Evolutionary conservation across 2,888 invertebrate species (phyloP), one percentile per base, ranked within the genome.

Genomic region (Sisyra terminalis): DNA sequence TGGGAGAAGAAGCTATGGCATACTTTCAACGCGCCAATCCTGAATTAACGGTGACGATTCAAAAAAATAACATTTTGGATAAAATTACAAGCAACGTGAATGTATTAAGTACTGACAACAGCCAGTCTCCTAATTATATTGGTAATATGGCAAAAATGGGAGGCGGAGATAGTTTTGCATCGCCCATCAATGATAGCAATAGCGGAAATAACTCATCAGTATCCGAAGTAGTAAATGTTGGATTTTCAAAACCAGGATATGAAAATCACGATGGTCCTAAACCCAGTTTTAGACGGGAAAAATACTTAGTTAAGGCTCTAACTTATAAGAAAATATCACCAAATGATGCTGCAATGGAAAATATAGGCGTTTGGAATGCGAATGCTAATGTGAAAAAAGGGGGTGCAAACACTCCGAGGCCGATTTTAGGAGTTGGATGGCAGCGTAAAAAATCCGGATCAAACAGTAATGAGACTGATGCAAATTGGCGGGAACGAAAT

Each of bases 371-470:
- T 5, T 43, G 37, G 37, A 30, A 43, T 16, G 24, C 35, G 2
- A 16, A 29, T 8, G 6, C 37, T 8, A 37, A 37, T 18, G 35
- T 13, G 14, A 37, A 14, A 10, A 38, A 14, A 30, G 11, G 40
- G 16, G 42, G 44, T 7, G 51, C 53, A 42, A 54, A 51, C 44
- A 46, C 50, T 6, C 60, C 60, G 0, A 46, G 61, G 16, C 61
- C 61, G 2, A 61, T 61, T 42, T 49, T 61, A 31, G 61, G 61
- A 2, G 55, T 53, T 0, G 60, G 60, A 3, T 59, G 57, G 3
- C 48, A 59, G 24, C 50, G 55, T 35, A 51, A 54, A 13, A 55
- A 53, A 44, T 49, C 46, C 35, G 52, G 52, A 44, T 30, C 43
- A 4, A 37, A 40, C 3, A 40, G 43, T 3, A 49, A 49, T 9